phyloP scores from a whole-genome alignment of 2,113 vertebrate genomes.

The Lepus timidus region DNA sequence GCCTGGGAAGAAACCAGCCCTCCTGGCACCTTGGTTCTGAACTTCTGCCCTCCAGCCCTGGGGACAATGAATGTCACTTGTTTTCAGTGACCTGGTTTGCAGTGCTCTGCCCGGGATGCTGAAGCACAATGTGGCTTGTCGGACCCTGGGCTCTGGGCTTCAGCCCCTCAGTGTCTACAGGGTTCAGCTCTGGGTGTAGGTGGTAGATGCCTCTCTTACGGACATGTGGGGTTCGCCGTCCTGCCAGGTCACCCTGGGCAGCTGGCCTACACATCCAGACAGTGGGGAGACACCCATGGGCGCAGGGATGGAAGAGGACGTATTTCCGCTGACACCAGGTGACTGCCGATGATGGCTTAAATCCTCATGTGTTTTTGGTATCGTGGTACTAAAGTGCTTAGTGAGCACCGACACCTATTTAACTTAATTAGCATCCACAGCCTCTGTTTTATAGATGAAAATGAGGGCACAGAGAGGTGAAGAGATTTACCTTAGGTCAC shows the following conservation, averaged over 20 bases:
- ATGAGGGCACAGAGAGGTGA: not conserved
- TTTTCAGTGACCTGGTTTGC: not conserved
- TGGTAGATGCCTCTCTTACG: not conserved
- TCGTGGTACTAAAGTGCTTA: not conserved
- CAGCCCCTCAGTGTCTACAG: not conserved
- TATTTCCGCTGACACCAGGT: constrained; percentile 19
- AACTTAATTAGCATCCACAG: not conserved
- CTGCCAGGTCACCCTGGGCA: not conserved
- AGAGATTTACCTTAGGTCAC: not conserved
- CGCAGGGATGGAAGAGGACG: not conserved
- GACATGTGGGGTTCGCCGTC: not conserved
- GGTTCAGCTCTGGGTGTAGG: not conserved
- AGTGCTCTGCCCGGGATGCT: not conserved
- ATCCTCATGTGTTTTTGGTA: not conserved
- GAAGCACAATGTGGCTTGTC: not conserved
- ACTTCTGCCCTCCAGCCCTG: not conserved
- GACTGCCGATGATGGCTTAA: not conserved
- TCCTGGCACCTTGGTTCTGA: not conserved
- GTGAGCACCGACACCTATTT: not conserved
- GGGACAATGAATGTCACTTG: not conserved
- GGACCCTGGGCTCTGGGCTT: too few species aligned
- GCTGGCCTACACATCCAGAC: not conserved
- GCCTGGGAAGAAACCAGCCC: too few species aligned
- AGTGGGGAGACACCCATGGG: not conserved
- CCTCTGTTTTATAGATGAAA: not conserved